phyloP scores from a whole-genome alignment of 2,113 vertebrate species.

The Zosterops pallidus region DNA sequence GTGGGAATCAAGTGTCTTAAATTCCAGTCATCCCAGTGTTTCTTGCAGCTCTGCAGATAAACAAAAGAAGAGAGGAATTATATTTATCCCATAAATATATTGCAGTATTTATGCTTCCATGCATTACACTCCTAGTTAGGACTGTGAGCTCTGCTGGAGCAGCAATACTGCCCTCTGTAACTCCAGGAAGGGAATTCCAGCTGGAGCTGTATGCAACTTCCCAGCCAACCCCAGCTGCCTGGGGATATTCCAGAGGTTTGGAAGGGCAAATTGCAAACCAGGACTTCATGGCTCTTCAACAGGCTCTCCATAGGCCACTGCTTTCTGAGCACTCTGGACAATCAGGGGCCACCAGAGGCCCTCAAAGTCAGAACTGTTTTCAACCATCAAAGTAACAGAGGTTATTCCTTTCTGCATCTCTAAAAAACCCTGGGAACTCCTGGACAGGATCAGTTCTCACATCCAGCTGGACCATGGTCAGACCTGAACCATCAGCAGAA shows the following conservation, averaged over 20 bases:
- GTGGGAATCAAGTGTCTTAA: neutral
- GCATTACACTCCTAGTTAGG: neutral
- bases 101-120: neutral
- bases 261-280: neutral
- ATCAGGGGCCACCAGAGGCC: neutral
- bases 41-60: neutral
- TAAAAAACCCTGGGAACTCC: neutral
- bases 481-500: neutral
- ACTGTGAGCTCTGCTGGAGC: neutral
- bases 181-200: neutral
- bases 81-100: neutral
- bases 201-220: neutral
- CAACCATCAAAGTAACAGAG: neutral
- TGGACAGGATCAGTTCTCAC: neutral
- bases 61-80: neutral
- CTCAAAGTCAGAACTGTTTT: neutral
- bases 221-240: accelerated
- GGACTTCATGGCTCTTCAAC: neutral
- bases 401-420: neutral
- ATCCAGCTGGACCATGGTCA: neutral
- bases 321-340: neutral
- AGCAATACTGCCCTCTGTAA: neutral
- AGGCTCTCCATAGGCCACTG: neutral
- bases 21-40: slow-evolving; percentile 3
- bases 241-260: neutral